These are phyloP conservation scores for Oceanodroma leucorhoa DNA, from an alignment of 2,797 vertebrate genomes.

Conservation along the genomic window DNA sequence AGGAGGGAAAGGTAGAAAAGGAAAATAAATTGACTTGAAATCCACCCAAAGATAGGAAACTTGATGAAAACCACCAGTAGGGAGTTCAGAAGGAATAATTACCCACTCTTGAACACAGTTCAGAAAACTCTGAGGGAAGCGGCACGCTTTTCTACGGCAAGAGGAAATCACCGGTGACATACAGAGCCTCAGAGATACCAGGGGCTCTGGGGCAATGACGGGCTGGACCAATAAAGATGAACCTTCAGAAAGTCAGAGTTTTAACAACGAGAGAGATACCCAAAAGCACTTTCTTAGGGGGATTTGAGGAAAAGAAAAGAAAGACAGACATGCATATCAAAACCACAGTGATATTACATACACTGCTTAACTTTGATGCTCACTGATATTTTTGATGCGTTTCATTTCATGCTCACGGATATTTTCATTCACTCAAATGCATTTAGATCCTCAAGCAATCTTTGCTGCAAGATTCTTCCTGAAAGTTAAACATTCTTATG, in stretches of 20 bases:
- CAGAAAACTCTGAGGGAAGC: background rate
- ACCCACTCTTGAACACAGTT: background rate
- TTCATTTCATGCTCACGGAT: background rate
- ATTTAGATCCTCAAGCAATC: background rate
- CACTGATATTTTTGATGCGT: background rate
- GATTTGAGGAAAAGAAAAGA: background rate
- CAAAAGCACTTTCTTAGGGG: background rate
- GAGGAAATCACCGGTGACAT: background rate
- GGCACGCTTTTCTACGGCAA: background rate
- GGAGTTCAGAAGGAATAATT: slow-evolving; percentile 18
- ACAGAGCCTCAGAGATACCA: background rate
- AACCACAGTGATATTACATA: background rate
- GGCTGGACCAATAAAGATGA: background rate
- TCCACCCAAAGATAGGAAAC: background rate
- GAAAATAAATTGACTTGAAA: slow-evolving; percentile 21
- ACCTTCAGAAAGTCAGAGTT: background rate
- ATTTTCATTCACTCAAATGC: background rate
- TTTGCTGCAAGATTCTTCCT: background rate
- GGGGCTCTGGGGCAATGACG: background rate
- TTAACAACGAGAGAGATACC: background rate
- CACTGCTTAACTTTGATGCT: background rate
- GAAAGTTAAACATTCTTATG: background rate
- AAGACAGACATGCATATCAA: background rate
- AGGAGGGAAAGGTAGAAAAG: background rate
- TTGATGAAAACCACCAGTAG: background rate